A percentile compares a stretch with the other conserved stretches of the same genome.
Evolutionary conservation across 2,797 vertebrate species (phyloP).

Genomic region (Tarsius wallacei): DNA sequence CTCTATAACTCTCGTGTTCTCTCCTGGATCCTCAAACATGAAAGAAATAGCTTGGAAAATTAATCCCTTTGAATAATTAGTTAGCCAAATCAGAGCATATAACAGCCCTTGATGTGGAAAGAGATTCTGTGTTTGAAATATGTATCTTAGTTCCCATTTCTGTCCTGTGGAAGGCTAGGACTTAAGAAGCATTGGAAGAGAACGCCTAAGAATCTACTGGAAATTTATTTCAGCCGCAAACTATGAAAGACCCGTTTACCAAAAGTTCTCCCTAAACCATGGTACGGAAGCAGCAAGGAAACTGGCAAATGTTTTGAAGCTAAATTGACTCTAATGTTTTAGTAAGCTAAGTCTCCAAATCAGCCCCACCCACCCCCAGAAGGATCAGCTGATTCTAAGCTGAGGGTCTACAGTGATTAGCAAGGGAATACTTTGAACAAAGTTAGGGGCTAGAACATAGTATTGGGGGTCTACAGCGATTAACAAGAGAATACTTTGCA

Average conservation of each 20-base stretch:
- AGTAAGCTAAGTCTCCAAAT: background rate
- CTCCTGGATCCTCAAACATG: background rate
- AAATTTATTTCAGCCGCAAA: background rate
- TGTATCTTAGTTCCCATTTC: background rate
- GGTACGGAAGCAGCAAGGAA: background rate
- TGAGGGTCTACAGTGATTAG: background rate
- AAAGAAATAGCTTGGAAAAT: background rate
- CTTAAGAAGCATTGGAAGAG: background rate
- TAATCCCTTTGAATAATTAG: background rate
- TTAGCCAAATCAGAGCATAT: background rate
- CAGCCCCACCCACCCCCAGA: background rate
- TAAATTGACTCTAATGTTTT: background rate
- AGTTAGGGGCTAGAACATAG: background rate
- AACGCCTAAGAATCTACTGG: background rate
- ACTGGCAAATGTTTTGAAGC: background rate
- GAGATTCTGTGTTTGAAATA: background rate
- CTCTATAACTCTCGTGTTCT: fast-evolving
- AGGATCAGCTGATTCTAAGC: background rate
- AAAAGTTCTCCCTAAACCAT: background rate
- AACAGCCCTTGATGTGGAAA: background rate
- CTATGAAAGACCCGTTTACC: background rate
- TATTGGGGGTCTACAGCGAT: background rate
- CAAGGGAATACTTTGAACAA: background rate
- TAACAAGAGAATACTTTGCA: background rate
- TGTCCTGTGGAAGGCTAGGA: background rate